Evolutionary conservation across 2,888 invertebrate genomes (phyloP), one percentile per base, ranked within the genome.

Genomic region (Nesidiocoris tenuis): DNA sequence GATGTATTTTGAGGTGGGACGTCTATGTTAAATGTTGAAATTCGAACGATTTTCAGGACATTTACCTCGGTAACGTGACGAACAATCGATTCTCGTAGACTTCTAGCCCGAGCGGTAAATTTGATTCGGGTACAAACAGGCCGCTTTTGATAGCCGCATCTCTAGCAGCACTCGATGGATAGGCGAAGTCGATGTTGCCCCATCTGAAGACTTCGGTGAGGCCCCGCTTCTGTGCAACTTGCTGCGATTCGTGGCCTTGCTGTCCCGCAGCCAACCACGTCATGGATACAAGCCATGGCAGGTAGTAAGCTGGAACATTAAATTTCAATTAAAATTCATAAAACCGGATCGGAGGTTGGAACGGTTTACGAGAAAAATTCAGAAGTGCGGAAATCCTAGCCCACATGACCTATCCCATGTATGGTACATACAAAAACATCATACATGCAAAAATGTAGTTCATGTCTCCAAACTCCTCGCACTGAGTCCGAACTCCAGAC

Each of bases 141-240:
- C 88, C 87, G 24, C 85, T 86, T 22, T 83, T 83, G 12, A 92
- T 84, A 0, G 91, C 91, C 25, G 84, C 82, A 24, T 86, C 84
- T 21, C 91, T 85, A 61, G 87, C 87, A 16, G 84, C 84, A 18
- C 85, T 84, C 0, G 87, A 86, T 1, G 88, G 88, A 82, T 89
- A 94, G 67, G 88, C 88, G 81, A 90, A 93, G 82, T 94, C 93
- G 2, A 94, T 83, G 54, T 87, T 86, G 78, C 88, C 89, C 93
- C 93, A 94, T 76, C 89, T 88, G 82, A 91, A 91, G 21, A 90
- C 85, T 22, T 85, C 78, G 55, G 80, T 78, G 55, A 80, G 75
- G 61, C 70, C 39, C n/a, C 39, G 25, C 63, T 57, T 55, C 70
- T 61, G 12, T 21, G 61, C 7, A n/a, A 21, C 16, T 67, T 39